A percentile compares a stretch with the other conserved stretches of the same genome.
Evolutionary conservation across 2,888 invertebrate species (phyloP).

Genomic region (Cartodere bifasciata): DNA sequence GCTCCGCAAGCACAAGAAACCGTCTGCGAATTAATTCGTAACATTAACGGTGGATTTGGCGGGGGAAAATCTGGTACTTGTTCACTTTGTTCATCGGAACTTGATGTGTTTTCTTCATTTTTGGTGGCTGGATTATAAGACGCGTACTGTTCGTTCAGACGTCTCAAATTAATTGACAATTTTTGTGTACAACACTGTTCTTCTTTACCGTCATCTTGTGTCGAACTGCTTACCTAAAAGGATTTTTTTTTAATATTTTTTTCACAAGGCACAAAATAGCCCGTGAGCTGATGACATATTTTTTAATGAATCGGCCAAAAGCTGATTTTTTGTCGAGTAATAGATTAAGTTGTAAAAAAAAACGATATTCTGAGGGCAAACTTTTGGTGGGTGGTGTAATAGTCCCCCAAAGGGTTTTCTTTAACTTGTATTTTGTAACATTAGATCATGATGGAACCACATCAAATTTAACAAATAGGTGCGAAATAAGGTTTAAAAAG

Average conservation of each 20-base stretch:
- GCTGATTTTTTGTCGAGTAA: too few species aligned
- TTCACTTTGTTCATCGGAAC: conserved; percentile 34
- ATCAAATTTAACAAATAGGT: too few species aligned
- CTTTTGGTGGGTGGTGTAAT: too few species aligned
- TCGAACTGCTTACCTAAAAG: conserved; percentile 23
- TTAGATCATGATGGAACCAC: too few species aligned
- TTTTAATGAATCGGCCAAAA: too few species aligned
- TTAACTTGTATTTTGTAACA: too few species aligned
- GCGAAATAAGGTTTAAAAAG: too few species aligned
- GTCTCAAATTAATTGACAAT: conserved; percentile 60
- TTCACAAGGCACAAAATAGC: conserved; percentile 3
- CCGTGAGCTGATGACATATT: too few species aligned
- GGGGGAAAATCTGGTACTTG: conserved; percentile 41
- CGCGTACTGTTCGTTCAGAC: conserved; percentile 57
- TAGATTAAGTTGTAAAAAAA: too few species aligned
- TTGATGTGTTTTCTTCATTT: conserved; percentile 25
- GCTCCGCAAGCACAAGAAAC: conserved; percentile 42
- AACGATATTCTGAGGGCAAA: too few species aligned
- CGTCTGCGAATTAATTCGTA: conserved; percentile 43
- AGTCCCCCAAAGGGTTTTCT: too few species aligned
- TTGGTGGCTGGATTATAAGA: conserved; percentile 18
- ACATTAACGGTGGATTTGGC: conserved; percentile 39
- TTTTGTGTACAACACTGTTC: conserved; percentile 61
- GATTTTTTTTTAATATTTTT: conserved; percentile 1
- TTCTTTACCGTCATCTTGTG: conserved; percentile 36